Evolutionary conservation across 1,140 invertebrate species (phyloP), one percentile per base, ranked within the genome.

Genomic region (Trichonephila clavipes): DNA sequence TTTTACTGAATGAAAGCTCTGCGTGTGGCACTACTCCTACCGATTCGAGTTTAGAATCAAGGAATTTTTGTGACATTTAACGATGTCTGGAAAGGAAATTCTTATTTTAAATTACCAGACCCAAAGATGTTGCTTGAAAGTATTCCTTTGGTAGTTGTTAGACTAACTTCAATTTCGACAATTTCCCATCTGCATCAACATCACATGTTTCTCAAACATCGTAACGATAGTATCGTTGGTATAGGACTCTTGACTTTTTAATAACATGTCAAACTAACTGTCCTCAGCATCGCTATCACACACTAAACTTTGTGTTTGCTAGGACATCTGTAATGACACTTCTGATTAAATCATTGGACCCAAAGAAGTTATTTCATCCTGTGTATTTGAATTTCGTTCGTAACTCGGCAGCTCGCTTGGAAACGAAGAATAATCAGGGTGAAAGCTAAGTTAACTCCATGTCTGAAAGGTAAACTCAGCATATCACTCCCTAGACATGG

Each of bases 221-320:
- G 5, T 85, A 58, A 51, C n/a, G 82, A 58, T 34, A 14, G 19
- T 59, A n/a, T 12, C 44, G 24, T 24, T 28, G 21, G 44, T 4
- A 59, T 85, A 14, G 2, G 58, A 58, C 51, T 58, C 44, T 59
- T 85, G 21, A 85, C 58, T 85, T 85, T 85, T 85, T 85, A 85
- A 85, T 85, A 85, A 85, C 82, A 85, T 85, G 82, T 59, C 82
- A 59, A 85, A 58, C 82, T 24, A 85, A n/a, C 82, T 85, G 82
- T 59, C 44, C n/a, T 51, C 44, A 85, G 44, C 82, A 24, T 77
- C 24, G 16, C n/a, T 34, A 6, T 12, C 62, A 5, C 28, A 24
- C 28, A 28, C 34, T 28, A 18, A 28, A 77, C 72, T 77, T 77
- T 40, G 18, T 85, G 83, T 61, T 85, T 85, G 44, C 58, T 59